These are phyloP conservation scores for Bombylius discolor DNA, from an alignment of 2,888 invertebrate species.

Conservation along the genomic window DNA sequence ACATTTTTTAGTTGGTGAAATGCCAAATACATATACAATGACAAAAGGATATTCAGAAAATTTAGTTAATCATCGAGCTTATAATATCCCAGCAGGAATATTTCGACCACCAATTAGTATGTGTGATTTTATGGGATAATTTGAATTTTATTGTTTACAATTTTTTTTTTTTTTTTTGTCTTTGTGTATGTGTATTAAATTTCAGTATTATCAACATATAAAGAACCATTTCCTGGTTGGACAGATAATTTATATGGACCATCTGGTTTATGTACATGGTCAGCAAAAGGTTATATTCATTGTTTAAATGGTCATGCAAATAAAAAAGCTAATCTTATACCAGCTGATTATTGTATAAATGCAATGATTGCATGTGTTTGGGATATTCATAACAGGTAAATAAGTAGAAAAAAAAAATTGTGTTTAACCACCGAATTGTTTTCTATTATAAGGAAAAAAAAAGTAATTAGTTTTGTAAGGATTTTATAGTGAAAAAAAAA, in stretches of 20 bases:
- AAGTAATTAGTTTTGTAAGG: background rate
- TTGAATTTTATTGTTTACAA: background rate
- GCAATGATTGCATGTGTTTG: constrained; percentile 37
- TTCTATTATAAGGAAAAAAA: background rate
- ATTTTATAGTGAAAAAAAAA: too few species aligned
- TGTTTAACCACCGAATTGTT: background rate
- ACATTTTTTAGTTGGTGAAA: constrained; percentile 32
- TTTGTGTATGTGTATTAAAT: background rate
- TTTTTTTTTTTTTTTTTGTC: too few species aligned
- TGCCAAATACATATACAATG: constrained; percentile 38
- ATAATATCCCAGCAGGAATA: constrained; percentile 34
- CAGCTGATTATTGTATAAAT: constrained; percentile 38
- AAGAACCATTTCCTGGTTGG: constrained; percentile 37
- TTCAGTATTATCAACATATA: constrained; percentile 36
- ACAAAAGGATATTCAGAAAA: constrained; percentile 37
- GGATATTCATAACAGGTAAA: constrained; percentile 34
- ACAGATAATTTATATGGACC: constrained; percentile 38
- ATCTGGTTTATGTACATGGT: constrained; percentile 35
- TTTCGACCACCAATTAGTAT: constrained; percentile 36
- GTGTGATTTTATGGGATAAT: constrained; percentile 5
- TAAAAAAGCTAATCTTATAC: constrained; percentile 34
- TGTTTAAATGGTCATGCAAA: constrained; percentile 32
- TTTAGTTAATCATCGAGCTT: constrained; percentile 34
- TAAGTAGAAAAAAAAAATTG: background rate
- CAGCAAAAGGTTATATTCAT: constrained; percentile 34